A percentile compares a stretch with the other conserved stretches of the same genome.
Evolutionary conservation across 2,113 vertebrate species (phyloP).

Genomic region (Pachypanchax playfairii): DNA sequence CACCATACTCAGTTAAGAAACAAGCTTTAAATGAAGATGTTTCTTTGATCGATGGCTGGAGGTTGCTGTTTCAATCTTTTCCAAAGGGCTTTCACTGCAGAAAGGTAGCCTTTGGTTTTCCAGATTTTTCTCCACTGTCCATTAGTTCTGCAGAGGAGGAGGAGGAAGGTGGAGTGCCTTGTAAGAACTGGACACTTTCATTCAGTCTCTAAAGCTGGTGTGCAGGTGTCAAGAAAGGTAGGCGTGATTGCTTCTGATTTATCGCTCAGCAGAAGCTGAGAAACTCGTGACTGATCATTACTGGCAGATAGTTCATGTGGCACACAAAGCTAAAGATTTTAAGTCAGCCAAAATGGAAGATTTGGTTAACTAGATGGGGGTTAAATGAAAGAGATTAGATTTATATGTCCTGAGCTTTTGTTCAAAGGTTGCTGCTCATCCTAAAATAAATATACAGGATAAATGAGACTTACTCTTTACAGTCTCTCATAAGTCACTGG

Average conservation of each 20-base stretch:
- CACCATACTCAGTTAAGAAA: background rate
- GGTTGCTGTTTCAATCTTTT: background rate
- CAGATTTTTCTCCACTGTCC: background rate
- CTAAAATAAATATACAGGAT: background rate
- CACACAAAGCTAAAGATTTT: too few species aligned
- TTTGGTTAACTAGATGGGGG: too few species aligned
- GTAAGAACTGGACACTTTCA: background rate
- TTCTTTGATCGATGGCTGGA: background rate
- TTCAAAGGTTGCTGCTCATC: background rate
- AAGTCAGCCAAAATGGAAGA: too few species aligned
- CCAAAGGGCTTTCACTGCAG: background rate
- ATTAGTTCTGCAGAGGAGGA: background rate
- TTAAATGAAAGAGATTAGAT: too few species aligned
- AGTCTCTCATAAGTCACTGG: background rate
- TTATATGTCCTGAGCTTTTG: too few species aligned
- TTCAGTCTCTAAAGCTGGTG: background rate
- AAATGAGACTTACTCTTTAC: background rate
- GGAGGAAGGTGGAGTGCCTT: background rate
- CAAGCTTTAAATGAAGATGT: background rate
- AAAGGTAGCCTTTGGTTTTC: constrained; percentile 1
- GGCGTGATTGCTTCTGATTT: background rate
- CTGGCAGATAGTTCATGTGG: background rate
- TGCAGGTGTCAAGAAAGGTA: background rate
- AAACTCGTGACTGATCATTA: background rate
- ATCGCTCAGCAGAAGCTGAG: background rate